phyloP scores from a whole-genome alignment of 2,888 invertebrate species.

The Ectemnius lituratus region DNA sequence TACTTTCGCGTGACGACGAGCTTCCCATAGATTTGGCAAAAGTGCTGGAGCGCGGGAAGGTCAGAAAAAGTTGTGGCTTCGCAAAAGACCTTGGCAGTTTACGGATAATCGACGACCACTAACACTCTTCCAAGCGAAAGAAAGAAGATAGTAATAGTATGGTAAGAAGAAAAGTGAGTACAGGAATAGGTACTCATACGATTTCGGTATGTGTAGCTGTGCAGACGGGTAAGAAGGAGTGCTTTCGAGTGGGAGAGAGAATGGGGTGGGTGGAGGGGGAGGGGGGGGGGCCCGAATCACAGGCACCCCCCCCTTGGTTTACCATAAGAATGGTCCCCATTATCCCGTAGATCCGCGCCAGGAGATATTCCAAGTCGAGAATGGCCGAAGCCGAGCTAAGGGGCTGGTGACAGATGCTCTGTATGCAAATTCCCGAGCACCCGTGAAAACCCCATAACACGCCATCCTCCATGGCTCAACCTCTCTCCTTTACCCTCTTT shows the following conservation, averaged over 20 bases:
- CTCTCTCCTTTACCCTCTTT: conserved; percentile 17
- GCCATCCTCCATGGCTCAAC: conserved; percentile 52
- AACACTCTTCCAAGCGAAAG: not conserved
- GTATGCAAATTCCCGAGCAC: conserved; percentile 76
- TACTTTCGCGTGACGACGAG: not conserved
- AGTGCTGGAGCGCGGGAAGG: not conserved
- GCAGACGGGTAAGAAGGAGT: conserved; percentile 21
- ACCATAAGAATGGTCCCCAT: conserved; percentile 77
- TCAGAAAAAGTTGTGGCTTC: not conserved
- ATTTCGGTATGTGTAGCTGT: conserved; percentile 26
- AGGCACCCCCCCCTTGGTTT: conserved; percentile 67
- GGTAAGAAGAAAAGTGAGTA: not conserved
- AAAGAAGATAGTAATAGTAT: not conserved
- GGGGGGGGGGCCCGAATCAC: conserved; percentile 53
- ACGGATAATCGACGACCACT: conserved; percentile 27
- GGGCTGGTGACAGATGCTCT: conserved; percentile 78
- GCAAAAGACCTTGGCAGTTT: not conserved
- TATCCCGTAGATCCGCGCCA: conserved; percentile 75
- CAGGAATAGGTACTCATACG: not conserved
- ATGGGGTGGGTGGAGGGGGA: no score
- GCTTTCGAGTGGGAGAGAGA: no score
- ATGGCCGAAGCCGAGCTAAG: conserved; percentile 74
- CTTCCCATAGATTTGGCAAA: not conserved
- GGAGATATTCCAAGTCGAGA: conserved; percentile 75
- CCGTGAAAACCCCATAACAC: conserved; percentile 68